These are phyloP conservation scores for Pseudorhombus dupliciocellatus DNA, from an alignment of 2,113 vertebrate species.

Conservation along the genomic window DNA sequence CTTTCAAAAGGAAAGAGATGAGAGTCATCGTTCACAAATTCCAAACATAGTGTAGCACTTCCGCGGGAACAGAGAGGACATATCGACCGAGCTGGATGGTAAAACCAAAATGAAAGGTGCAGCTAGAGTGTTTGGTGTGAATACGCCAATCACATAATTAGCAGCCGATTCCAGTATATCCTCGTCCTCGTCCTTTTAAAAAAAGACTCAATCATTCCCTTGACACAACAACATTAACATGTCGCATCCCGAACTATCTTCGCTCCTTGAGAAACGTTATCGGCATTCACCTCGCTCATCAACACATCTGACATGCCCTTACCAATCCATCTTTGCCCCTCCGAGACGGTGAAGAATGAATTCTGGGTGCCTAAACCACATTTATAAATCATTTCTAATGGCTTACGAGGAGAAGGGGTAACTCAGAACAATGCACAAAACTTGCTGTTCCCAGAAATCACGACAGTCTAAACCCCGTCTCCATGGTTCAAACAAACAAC, in stretches of 20 bases:
- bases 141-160: conserved; percentile 21
- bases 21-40: conserved; percentile 38
- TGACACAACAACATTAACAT: conserved; percentile 39
- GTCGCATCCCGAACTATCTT: conserved; percentile 9
- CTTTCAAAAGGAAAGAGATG: conserved; percentile 54
- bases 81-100: conserved; percentile 8
- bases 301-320: conserved; percentile 15
- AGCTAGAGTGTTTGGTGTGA: neutral
- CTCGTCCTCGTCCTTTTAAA: conserved; percentile 5
- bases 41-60: conserved; percentile 7
- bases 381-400: conserved; percentile 44
- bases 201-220: conserved; percentile 42
- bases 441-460: conserved; percentile 5
- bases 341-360: conserved; percentile 27
- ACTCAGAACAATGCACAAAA: conserved; percentile 29
- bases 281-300: conserved; percentile 21
- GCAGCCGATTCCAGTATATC: conserved; percentile 1
- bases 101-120: conserved; percentile 19
- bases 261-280: conserved; percentile 49
- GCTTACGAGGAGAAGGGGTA: conserved; percentile 19
- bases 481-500: conserved; percentile 27
- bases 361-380: conserved; percentile 27
- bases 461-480: conserved; percentile 24
- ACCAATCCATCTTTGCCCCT: conserved; percentile 19
- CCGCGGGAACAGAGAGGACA: conserved; percentile 32